Percentiles rank a stretch among this genome's conserved stretches.
Conservation (phyloP, 2,888 invertebrate species). For the Habroteleia sp. region DNA sequence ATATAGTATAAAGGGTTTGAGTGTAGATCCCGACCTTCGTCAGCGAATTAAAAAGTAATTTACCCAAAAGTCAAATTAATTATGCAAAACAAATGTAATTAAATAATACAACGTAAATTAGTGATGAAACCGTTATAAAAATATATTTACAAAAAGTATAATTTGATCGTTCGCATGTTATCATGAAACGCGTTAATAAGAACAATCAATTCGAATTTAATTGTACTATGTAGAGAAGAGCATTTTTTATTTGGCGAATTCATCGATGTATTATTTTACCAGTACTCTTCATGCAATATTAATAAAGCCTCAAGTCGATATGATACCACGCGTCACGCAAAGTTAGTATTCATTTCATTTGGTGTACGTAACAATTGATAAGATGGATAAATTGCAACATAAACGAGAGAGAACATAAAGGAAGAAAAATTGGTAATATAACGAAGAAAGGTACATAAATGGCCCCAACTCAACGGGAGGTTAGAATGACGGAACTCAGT, state of each 20-base stretch:
- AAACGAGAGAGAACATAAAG: constrained; percentile 50
- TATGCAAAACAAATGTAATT: no score
- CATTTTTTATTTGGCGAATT: constrained; percentile 29
- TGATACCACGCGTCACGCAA: constrained; percentile 41
- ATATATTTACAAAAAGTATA: no score
- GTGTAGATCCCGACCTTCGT: no score
- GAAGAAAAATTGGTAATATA: constrained; percentile 64
- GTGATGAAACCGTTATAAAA: no score
- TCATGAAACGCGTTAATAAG: constrained; percentile 15
- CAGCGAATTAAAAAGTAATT: no score
- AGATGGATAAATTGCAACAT: constrained; percentile 48
- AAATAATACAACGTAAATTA: no score
- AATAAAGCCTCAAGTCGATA: constrained; percentile 44
- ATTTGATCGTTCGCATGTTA: no score
- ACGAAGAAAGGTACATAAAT: constrained; percentile 66
- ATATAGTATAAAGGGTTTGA: no score
- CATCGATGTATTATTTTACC: constrained; percentile 41
- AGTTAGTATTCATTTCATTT: constrained; percentile 40
- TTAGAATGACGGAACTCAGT: constrained; percentile 60
- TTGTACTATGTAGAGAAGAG: constrained; percentile 14
- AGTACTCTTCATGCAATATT: constrained; percentile 23
- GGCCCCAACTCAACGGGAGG: constrained; percentile 64
- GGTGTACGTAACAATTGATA: constrained; percentile 44
- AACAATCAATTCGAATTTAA: constrained; percentile 33
- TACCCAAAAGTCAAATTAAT: no score